phyloP scores from a whole-genome alignment of 2,888 invertebrate genomes.

The Apodemia mormo region DNA sequence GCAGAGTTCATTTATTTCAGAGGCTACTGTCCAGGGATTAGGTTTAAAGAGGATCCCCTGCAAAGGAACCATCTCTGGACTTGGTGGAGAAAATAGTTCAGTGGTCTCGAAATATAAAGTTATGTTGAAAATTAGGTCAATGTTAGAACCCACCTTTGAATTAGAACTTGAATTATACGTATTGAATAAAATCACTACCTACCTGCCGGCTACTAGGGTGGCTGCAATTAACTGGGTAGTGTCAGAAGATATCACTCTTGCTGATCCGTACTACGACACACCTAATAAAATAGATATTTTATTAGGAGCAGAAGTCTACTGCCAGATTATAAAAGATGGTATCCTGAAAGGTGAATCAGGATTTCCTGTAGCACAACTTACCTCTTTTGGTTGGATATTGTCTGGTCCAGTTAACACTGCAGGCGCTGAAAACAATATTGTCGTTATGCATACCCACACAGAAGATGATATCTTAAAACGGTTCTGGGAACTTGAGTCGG shows the following conservation, averaged over 20 bases:
- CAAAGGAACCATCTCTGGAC: not conserved
- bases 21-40: not conserved
- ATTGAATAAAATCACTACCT: slow-evolving; percentile 25
- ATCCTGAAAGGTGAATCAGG: slow-evolving; percentile 29
- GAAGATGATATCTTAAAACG: slow-evolving; percentile 26
- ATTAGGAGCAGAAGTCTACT: slow-evolving; percentile 41
- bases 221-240: slow-evolving; percentile 15
- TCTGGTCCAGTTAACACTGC: slow-evolving; percentile 31
- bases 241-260: slow-evolving; percentile 19
- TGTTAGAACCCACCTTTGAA: slow-evolving; percentile 20
- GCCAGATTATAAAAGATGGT: slow-evolving; percentile 35
- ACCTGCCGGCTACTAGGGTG: slow-evolving; percentile 20
- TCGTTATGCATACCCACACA: slow-evolving; percentile 19
- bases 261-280: slow-evolving; percentile 29
- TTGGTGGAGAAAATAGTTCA: slow-evolving; percentile 1
- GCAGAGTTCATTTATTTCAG: not conserved
- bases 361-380: slow-evolving; percentile 33
- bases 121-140: slow-evolving; percentile 33
- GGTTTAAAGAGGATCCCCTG: not conserved
- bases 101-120: slow-evolving; percentile 25
- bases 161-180: slow-evolving; percentile 25
- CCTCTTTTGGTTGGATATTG: slow-evolving; percentile 39
- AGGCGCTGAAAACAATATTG: not conserved
- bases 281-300: slow-evolving; percentile 37
- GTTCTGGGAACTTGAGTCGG: slow-evolving; percentile 33